Percentiles rank a stretch among this genome's conserved stretches.
Conservation (phyloP, 1,140 invertebrate species). For the Aethina tumida region DNA sequence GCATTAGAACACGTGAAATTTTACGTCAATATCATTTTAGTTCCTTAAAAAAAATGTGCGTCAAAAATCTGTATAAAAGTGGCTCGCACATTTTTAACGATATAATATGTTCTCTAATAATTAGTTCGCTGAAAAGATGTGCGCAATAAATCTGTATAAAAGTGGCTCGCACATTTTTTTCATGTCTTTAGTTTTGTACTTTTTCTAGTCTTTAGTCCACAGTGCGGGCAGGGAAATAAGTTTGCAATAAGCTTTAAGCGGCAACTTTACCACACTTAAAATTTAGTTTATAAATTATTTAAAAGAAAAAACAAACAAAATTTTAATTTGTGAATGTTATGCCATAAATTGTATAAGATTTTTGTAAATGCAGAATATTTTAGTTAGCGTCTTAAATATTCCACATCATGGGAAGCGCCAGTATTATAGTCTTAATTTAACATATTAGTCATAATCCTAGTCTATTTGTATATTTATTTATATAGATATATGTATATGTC, state of each 20-base stretch:
- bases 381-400: too few species aligned
- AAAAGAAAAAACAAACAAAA: too few species aligned
- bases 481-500: too few species aligned
- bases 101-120: not conserved
- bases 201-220: constrained; percentile 4
- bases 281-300: constrained; percentile 11
- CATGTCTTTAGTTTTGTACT: constrained; percentile 1
- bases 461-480: too few species aligned
- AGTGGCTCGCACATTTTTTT: constrained; percentile 8
- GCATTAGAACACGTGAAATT: not conserved
- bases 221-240: constrained; percentile 35
- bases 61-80: constrained; percentile 5
- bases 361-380: too few species aligned
- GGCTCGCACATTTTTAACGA: constrained; percentile 4
- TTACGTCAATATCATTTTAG: constrained; percentile 6
- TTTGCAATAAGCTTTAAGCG: constrained; percentile 37
- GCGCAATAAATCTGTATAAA: constrained; percentile 1
- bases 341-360: too few species aligned
- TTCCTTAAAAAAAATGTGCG: constrained; percentile 2
- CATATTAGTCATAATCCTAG: too few species aligned
- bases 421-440: too few species aligned
- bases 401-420: too few species aligned
- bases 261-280: constrained; percentile 30
- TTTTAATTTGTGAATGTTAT: too few species aligned
- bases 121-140: not conserved